Conservation (phyloP, 2,797 vertebrate genomes). For the Otolemur crassicaudatus region DNA sequence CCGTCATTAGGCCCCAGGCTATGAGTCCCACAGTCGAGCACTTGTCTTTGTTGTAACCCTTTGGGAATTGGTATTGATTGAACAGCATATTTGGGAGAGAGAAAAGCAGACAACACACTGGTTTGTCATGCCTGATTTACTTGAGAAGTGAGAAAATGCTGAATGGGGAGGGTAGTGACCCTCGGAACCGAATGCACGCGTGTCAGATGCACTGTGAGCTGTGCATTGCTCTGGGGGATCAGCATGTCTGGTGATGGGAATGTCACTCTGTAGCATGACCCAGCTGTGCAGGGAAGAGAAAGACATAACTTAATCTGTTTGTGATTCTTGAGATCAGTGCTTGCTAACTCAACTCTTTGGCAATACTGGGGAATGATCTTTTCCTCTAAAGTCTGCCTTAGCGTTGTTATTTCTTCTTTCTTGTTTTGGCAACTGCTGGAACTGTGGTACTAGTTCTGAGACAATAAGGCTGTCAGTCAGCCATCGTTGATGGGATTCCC, state of each 20-base stretch:
- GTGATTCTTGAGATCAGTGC: background rate
- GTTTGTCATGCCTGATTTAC: slow-evolving; percentile 79
- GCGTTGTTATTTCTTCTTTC: slow-evolving; percentile 43
- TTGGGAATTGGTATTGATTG: slow-evolving; percentile 77
- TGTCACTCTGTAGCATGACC: slow-evolving; percentile 57
- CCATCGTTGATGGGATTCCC: background rate
- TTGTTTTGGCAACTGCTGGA: slow-evolving; percentile 29
- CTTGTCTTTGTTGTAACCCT: background rate
- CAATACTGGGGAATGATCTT: slow-evolving; percentile 44
- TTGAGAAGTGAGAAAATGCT: slow-evolving; percentile 72
- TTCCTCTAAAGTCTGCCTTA: background rate
- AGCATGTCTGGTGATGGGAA: slow-evolving; percentile 57
- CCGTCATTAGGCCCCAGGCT: background rate
- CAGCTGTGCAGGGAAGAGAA: slow-evolving; percentile 74
- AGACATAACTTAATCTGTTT: slow-evolving; percentile 55
- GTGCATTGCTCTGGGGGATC: slow-evolving; percentile 24
- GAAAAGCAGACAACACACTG: slow-evolving; percentile 25
- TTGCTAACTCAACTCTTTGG: slow-evolving; percentile 77
- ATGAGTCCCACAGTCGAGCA: background rate
- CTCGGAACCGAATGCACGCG: slow-evolving; percentile 57
- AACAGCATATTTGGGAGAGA: slow-evolving; percentile 44
- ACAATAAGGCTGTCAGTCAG: background rate
- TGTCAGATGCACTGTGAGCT: slow-evolving; percentile 49
- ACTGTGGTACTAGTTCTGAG: background rate
- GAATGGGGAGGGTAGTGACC: slow-evolving; percentile 69